Base-by-base conservation (phyloP, 1,140 invertebrate species). In the Eubasilissa regina region DNA sequence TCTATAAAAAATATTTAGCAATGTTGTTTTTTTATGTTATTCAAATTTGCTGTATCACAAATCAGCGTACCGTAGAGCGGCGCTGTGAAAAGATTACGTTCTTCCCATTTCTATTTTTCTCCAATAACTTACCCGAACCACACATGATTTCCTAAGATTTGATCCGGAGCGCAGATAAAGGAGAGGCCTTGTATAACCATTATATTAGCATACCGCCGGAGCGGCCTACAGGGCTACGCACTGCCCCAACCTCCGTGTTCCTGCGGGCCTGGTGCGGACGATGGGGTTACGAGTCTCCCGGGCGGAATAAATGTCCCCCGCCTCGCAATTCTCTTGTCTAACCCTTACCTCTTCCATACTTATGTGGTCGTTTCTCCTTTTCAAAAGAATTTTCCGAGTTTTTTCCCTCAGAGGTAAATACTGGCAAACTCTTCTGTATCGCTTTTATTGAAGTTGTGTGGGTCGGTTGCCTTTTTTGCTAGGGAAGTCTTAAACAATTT, bases 141-240 rank as follows among this genome's bases (percentile, higher is more conserved):
- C 81, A 72, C 81, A 82, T 82, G 81, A 82, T 82, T 82, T 80
- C 58, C 78, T 66, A 80, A 82, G 81, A 82, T 82, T 82, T 82
- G 81, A 82, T 82, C 81, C 75, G 48, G 78, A 64, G 73, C 76
- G 56, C 60, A 82, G 81, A 82, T 82, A 80, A 60, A 73, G 17
- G 55, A 70, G 75, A 62, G 75, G 51, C 15, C 75, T 75, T 72
- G 77, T 77, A 77, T 77, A 78, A 76, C 81, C 81, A 82, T 82
- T 82, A 82, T 82, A 82, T 82, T 82, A 82, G 70, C 81, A 82
- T 82, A 82, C 76, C 76, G 55, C 53, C 74, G 72, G 43, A 72
- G 64, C 55, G 51, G 75, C 72, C 78, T 51, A 25, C 19, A n/a
- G 73, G 60, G 64, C 78, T 56, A 73, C 70, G 78, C 70, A 74